phyloP scores from a whole-genome alignment of 2,797 vertebrate species.

The Tangara arthus region DNA sequence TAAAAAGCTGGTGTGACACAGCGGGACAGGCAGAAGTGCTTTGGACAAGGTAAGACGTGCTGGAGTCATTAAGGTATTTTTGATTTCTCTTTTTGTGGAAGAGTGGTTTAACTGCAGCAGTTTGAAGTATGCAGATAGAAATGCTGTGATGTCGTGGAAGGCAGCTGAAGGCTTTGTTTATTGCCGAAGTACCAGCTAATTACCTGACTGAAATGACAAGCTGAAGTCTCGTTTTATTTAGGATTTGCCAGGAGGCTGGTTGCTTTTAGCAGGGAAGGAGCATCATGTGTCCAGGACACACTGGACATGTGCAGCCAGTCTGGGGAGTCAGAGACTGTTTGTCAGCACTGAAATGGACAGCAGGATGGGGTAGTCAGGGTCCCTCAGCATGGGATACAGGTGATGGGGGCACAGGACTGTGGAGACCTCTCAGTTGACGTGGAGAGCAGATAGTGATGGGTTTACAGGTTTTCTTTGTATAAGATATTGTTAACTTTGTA shows the following conservation, averaged over 20 bases:
- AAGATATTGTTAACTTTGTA: neutral
- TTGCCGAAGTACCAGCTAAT: neutral
- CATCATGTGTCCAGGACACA: neutral
- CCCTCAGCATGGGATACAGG: fast-evolving
- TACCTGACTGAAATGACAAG: neutral
- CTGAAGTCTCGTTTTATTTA: neutral
- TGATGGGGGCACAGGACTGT: fast-evolving
- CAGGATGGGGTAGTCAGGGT: fast-evolving
- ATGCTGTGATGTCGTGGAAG: neutral
- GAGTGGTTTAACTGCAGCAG: neutral
- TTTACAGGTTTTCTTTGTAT: neutral
- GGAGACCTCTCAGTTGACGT: neutral
- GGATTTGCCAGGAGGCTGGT: neutral
- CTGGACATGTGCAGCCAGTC: fast-evolving
- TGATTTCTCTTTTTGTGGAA: neutral
- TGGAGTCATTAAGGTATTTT: neutral
- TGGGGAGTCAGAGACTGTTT: neutral
- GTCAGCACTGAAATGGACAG: neutral
- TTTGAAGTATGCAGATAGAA: neutral
- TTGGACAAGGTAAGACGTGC: neutral
- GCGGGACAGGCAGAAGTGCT: neutral
- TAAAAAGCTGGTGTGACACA: neutral
- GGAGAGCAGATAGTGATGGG: neutral
- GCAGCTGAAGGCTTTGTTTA: neutral
- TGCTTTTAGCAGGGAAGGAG: neutral